Base-by-base conservation (phyloP, 2,113 vertebrate genomes). In the Neofelis nebulosa region DNA sequence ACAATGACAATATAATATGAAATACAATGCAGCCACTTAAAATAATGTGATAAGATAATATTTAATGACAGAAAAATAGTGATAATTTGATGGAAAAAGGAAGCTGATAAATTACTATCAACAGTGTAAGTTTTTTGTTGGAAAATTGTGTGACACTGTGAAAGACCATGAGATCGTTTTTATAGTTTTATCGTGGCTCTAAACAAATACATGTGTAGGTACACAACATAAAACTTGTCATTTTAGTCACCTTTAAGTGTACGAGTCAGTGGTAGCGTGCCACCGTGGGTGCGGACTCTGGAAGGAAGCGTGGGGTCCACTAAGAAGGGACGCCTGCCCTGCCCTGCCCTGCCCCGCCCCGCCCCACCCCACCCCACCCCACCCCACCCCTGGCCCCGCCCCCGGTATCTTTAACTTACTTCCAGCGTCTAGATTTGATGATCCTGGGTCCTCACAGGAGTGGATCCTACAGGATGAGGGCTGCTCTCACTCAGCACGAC, bases 131-230 rank as follows among this genome's bases (percentile, higher is more conserved):
- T 14, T 21, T 88, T 38, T 27, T 13, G 1, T 12, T 27, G 27
- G 11, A 33, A 76, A 74, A 15, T n/a, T 0, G 18, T 15, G 15
- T 27, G 25, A 27, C n/a, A 4, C 1, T 13, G 7, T 29, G 7
- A 82, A 80, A 41, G 18, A 29, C 71, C 19, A 0, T 1, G n/a
- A 38, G 15, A 36, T 7, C 50, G 21, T 21, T 8, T 19, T 13
- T 4, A 16, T 36, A 1, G 1, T n/a, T 27, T 52, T 11, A 6
- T 4, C 52, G 55, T 10, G 19, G 23, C 31, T 36, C 2, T 1
- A n/a, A 8, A 4, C 2, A 1, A 1, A 2, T 2, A 2, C 13
- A 29, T 0, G 27, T 18, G 14, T 0, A 27, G 2, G 7, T 11
- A 2, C 4, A 2, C 3, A 4, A 31, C 36, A 7, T 5, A 50